phyloP scores from a whole-genome alignment of 2,888 invertebrate species.

The Clanis bilineata region DNA sequence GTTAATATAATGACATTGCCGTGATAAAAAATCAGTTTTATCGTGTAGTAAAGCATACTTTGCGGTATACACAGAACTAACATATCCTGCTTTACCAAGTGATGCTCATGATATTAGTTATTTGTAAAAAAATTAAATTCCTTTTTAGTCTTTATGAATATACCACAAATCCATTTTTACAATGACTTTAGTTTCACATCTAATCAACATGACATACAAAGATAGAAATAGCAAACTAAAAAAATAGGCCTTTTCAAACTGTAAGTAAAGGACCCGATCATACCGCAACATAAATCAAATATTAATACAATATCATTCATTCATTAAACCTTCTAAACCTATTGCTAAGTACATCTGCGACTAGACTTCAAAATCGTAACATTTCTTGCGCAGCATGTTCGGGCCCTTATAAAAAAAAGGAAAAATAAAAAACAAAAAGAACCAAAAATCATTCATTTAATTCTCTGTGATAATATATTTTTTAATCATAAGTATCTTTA shows the following conservation, averaged over 20 bases:
- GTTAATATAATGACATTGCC: neutral
- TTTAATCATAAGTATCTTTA: conserved; percentile 65
- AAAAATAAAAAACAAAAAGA: conserved; percentile 44
- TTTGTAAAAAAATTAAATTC: conserved; percentile 52
- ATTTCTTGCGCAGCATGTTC: neutral
- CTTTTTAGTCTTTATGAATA: conserved; percentile 54
- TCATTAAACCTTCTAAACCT: neutral
- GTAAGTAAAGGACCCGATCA: neutral
- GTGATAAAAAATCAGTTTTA: neutral
- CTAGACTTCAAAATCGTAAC: neutral
- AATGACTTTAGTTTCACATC: conserved; percentile 18
- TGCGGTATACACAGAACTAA: neutral
- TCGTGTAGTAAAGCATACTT: neutral
- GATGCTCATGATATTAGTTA: conserved; percentile 27
- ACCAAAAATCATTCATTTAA: conserved; percentile 75
- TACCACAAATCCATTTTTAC: conserved; percentile 27
- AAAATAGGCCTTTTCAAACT: neutral
- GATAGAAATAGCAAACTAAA: conserved; percentile 17
- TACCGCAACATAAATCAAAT: neutral
- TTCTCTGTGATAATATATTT: conserved; percentile 76
- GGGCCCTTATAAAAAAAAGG: conserved; percentile 19
- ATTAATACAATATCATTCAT: neutral
- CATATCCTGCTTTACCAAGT: neutral
- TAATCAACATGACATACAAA: conserved; percentile 5
- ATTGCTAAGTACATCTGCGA: neutral